phyloP scores from a whole-genome alignment of 2,888 invertebrate species.

The Synergus gifuensis region DNA sequence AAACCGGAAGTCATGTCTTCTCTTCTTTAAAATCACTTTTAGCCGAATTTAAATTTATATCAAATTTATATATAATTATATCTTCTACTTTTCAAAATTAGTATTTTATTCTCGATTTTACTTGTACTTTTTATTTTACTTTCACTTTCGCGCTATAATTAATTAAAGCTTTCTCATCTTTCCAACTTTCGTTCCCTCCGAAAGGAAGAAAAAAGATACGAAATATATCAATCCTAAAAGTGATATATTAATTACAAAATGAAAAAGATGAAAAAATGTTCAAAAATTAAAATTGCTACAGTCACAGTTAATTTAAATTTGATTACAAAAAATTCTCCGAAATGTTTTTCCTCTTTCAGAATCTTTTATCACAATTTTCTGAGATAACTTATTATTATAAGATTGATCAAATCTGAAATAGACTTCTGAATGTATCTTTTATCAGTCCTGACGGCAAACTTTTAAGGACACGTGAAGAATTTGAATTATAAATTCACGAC shows the following conservation, averaged over 20 bases:
- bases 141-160: not conserved
- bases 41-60: constrained; percentile 15
- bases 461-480: not conserved
- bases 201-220: not conserved
- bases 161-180: not conserved
- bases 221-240: not conserved
- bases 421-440: not conserved
- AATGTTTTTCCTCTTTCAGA: not conserved
- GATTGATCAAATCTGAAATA: not conserved
- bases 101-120: too few relatives aligned
- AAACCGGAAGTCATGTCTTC: constrained; percentile 79
- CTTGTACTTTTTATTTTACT: not conserved
- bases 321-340: too few relatives aligned
- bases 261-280: too few relatives aligned
- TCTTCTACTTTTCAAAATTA: not conserved
- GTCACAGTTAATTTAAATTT: too few relatives aligned
- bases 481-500: not conserved
- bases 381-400: not conserved
- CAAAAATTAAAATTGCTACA: too few relatives aligned
- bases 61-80: too few relatives aligned
- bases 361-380: not conserved
- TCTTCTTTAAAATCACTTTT: constrained; percentile 42
- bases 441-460: not conserved
- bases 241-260: too few relatives aligned
- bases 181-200: not conserved